Conservation (phyloP, 2,797 vertebrate genomes). For the Synaphobranchus kaupii region DNA sequence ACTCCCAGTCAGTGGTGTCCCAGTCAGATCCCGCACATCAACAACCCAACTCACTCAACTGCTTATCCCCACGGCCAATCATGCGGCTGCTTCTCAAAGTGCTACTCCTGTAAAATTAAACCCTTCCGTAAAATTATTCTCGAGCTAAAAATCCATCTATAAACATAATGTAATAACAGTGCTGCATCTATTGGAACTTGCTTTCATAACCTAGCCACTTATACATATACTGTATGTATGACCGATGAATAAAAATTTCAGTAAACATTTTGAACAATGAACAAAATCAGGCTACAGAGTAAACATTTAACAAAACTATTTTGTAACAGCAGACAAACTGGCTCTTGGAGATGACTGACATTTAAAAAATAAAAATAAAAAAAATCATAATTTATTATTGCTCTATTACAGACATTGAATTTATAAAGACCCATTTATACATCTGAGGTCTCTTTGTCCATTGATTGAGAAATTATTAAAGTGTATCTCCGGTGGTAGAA, state of each 20-base stretch:
- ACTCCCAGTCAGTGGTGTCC: not conserved
- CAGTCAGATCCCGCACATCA: not conserved
- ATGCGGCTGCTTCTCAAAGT: not conserved
- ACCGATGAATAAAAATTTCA: not conserved
- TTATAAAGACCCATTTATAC: not conserved
- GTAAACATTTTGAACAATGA: not conserved
- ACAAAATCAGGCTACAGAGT: not conserved
- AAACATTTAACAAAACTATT: not conserved
- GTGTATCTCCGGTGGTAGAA: not conserved
- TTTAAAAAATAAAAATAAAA: not conserved
- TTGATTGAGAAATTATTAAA: not conserved
- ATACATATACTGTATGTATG: not conserved
- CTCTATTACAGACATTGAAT: not conserved
- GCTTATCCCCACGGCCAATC: not conserved
- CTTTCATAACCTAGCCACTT: constrained; percentile 7
- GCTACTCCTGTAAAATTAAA: not conserved
- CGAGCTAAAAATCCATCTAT: not conserved
- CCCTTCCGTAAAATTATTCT: not conserved
- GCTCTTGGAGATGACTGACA: not conserved
- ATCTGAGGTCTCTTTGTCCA: not conserved
- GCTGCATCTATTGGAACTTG: not conserved
- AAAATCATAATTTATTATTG: not conserved
- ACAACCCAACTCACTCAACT: not conserved
- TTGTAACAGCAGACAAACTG: constrained; percentile 2
- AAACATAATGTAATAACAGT: constrained; percentile 19